These are phyloP conservation scores for Leuctra nigra DNA, from an alignment of 2,888 invertebrate species.

Conservation along the genomic window DNA sequence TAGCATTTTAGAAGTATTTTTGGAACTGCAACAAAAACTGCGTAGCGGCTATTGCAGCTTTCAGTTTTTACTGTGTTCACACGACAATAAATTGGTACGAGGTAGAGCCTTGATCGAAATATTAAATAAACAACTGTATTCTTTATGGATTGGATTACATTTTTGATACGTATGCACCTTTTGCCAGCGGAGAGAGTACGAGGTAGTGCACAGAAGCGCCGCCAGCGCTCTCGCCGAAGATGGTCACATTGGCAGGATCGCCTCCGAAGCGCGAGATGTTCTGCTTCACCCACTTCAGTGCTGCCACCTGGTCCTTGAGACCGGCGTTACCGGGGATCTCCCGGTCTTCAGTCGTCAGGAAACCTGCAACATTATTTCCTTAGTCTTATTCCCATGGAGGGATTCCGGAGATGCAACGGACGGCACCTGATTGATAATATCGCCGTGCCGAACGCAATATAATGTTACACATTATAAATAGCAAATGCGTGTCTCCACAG, in stretches of 20 bases:
- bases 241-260: constrained; percentile 21
- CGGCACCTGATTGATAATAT: no score
- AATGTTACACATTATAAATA: no score
- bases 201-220: constrained; percentile 24
- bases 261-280: constrained; percentile 23
- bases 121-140: no score
- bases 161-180: constrained; percentile 1
- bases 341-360: constrained; percentile 20
- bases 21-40: no score
- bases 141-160: background rate
- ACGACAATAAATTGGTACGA: background rate
- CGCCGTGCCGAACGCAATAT: no score
- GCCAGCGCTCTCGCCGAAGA: constrained; percentile 25
- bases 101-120: no score
- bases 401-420: no score
- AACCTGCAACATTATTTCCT: constrained; percentile 21
- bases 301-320: constrained; percentile 25
- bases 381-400: no score
- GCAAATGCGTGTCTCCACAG: no score
- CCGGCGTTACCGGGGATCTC: constrained; percentile 22
- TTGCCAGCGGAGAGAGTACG: constrained; percentile 19
- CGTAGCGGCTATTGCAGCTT: no score
- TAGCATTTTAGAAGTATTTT: no score
- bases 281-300: constrained; percentile 22
- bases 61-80: background rate